Evolutionary conservation across 2,113 vertebrate genomes (phyloP).

Genomic region (Platichthys stellatus): DNA sequence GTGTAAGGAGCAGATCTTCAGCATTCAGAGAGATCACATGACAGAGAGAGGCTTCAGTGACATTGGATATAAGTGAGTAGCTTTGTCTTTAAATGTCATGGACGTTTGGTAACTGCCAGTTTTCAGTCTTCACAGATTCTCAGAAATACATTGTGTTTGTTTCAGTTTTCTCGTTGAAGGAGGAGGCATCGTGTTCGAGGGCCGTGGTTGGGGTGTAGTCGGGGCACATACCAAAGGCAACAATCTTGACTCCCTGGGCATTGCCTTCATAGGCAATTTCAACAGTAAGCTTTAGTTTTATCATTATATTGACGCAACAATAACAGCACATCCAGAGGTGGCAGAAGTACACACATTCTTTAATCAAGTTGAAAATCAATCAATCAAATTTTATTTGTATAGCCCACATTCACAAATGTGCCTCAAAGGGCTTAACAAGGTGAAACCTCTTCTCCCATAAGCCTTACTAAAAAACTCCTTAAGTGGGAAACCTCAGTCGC

Average conservation of each 20-base stretch:
- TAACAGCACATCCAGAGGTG: neutral
- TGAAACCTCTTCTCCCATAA: no score
- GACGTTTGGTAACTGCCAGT: neutral
- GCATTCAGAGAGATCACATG: constrained; percentile 77
- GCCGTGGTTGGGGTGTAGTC: constrained; percentile 82
- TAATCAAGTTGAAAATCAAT: no score
- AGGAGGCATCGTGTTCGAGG: constrained; percentile 84
- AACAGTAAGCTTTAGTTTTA: constrained; percentile 69
- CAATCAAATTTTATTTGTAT: no score
- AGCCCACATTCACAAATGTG: no score
- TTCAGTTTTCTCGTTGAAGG: constrained; percentile 83
- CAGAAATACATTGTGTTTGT: neutral
- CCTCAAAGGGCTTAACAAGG: no score
- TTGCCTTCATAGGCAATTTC: constrained; percentile 85
- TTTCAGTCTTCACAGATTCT: neutral
- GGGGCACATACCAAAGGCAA: constrained; percentile 81
- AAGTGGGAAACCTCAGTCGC: no score
- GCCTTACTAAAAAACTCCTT: no score
- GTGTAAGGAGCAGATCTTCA: constrained; percentile 32
- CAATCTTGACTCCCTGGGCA: constrained; percentile 81
- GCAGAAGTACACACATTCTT: no score
- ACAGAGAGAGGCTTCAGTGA: constrained; percentile 74
- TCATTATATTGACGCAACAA: neutral
- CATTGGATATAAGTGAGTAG: constrained; percentile 84
- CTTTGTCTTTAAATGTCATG: neutral